These are phyloP conservation scores for Macrostomum cliftonense DNA, from an alignment of 2,888 invertebrate genomes.

Conservation along the genomic window DNA sequence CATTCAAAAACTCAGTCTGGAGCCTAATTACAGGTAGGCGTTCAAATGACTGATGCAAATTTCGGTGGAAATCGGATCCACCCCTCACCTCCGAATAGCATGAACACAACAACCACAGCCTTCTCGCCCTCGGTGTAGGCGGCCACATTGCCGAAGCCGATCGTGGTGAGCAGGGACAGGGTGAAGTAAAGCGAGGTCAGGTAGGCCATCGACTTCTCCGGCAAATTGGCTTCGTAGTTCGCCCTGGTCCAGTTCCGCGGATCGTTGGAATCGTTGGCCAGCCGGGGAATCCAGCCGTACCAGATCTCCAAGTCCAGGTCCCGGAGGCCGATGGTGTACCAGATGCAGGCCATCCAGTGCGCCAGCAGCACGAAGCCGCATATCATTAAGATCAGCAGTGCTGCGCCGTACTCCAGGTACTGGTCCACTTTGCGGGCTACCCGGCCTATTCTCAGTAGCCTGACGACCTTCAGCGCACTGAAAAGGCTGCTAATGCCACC, in stretches of 20 bases:
- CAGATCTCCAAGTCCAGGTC: conserved; percentile 25
- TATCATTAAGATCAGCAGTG: conserved; percentile 76
- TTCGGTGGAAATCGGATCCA: no score
- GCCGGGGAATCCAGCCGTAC: conserved; percentile 69
- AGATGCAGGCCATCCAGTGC: conserved; percentile 94
- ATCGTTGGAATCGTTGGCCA: conserved; percentile 9
- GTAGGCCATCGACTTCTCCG: conserved; percentile 46
- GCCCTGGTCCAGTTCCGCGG: conserved; percentile 86
- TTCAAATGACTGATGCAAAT: no score
- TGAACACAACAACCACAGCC: conserved; percentile 86
- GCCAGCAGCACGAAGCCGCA: conserved; percentile 99
- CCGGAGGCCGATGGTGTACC: conserved; percentile 69
- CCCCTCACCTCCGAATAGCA: conserved; percentile 99
- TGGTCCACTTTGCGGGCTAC: conserved; percentile 96
- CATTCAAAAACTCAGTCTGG: no score
- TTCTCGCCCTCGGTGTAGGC: conserved; percentile 77
- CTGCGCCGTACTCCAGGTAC: conserved; percentile 96
- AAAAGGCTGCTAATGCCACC: conserved; percentile 90
- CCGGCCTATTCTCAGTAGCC: conserved; percentile 77
- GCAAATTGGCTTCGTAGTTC: no score
- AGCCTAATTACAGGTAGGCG: no score
- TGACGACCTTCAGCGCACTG: conserved; percentile 94
- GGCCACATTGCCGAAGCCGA: conserved; percentile 97
- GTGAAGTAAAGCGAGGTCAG: conserved; percentile 96
- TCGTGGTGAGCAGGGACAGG: conserved; percentile 99